A percentile compares a stretch with the other conserved stretches of the same genome.
Evolutionary conservation across 2,797 vertebrate genomes (phyloP).

Genomic region (Pseudochirops cupreus): DNA sequence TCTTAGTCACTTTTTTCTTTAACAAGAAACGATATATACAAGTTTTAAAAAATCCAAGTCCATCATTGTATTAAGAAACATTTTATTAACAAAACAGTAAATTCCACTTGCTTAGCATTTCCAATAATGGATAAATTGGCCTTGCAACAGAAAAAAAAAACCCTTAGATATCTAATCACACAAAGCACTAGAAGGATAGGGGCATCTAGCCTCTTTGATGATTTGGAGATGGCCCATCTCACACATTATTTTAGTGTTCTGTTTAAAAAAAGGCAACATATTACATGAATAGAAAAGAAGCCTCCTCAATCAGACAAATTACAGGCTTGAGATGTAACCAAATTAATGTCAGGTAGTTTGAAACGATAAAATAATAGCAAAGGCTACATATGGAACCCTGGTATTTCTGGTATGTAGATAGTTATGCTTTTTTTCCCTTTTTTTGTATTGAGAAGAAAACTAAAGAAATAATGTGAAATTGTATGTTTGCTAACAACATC

Average conservation of each 20-base stretch:
- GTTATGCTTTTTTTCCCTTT: constrained; percentile 74
- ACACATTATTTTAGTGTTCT: constrained; percentile 85
- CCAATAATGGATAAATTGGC: constrained; percentile 92
- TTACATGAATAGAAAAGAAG: constrained; percentile 89
- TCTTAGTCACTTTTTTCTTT: not conserved
- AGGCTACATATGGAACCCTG: constrained; percentile 70
- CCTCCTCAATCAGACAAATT: constrained; percentile 88
- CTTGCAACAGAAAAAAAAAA: constrained; percentile 89
- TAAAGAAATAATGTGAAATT: constrained; percentile 79
- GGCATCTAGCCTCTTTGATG: constrained; percentile 84
- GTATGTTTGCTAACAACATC: constrained; percentile 73
- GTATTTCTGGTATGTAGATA: constrained; percentile 83
- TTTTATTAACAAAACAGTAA: constrained; percentile 94
- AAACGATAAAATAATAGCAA: constrained; percentile 76
- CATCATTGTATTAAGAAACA: constrained; percentile 90
- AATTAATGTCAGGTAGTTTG: constrained; percentile 86
- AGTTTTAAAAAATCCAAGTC: constrained; percentile 73
- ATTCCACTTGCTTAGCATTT: constrained; percentile 93
- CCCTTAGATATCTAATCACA: constrained; percentile 90
- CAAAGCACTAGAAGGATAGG: constrained; percentile 89
- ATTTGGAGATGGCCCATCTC: constrained; percentile 86
- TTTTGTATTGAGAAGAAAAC: constrained; percentile 81
- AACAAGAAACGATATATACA: not conserved
- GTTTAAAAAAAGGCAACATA: constrained; percentile 88
- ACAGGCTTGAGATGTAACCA: constrained; percentile 85